Evolutionary conservation across 2,888 invertebrate genomes (phyloP), one percentile per base, ranked within the genome.

Genomic region (Dorcus parallelipipedus): DNA sequence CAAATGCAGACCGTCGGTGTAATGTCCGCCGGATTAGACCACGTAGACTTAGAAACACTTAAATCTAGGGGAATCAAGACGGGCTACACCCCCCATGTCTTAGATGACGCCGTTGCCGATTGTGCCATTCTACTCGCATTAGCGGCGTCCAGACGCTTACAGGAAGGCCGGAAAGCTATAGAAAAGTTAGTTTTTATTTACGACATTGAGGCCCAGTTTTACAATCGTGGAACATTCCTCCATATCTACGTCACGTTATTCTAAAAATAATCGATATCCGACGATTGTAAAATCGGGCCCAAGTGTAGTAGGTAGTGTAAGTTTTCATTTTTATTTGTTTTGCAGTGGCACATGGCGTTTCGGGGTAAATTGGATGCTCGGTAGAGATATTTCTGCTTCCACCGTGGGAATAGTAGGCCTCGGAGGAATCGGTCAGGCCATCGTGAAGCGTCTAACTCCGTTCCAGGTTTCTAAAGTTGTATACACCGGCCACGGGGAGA

Each of bases 21-120:
- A 0, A 89, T 92, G 87, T 91, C 95, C 0, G 93, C 93, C 1
- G 96, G 96, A 8, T 84, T 87, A 62, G 93, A 97, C 72, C 90
- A 92, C 66, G 84, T 96, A 10, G 91, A 95, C 72, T 67, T 90
- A 0, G 76, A 79, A 0, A 92, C 87, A 71, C 78, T 95, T 39
- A 87, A 86, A 73, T 81, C 80, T 55, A 82, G 89, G 43, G 86
- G 87, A 3, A 86, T 97, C 50, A 82, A 82, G n/a, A 79, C 95
- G 1, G 93, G 93, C 0, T 87, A 91, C 69, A 92, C 94, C 0
- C 92, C 93, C 0, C 80, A 82, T 20, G 91, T 93, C 0, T 76
- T 93, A 9, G 85, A 88, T 52, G 81, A 84, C 58, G 87, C 93
- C 0, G 91, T 93, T 0, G 94, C 96, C 2, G 95, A 97, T 71